Evolutionary conservation across 1,140 invertebrate genomes (phyloP).

Genomic region (Diploscapter pachys): DNA sequence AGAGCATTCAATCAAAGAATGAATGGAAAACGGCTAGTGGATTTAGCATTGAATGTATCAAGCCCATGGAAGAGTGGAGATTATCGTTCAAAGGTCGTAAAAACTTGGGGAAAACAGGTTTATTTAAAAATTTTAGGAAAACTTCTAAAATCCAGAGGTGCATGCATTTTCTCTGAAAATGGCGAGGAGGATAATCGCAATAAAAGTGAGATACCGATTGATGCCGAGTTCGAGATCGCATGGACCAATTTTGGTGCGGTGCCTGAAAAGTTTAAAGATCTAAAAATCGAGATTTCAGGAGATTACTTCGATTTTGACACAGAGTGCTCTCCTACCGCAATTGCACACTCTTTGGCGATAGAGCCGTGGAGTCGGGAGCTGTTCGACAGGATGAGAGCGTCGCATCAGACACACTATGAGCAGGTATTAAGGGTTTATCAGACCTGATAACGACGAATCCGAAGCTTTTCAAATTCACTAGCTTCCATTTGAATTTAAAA

Average conservation of each 20-base stretch:
- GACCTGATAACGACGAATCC: neutral
- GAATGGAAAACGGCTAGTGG: conserved; percentile 43
- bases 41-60: conserved; percentile 39
- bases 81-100: conserved; percentile 36
- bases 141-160: neutral
- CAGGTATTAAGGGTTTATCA: conserved; percentile 23
- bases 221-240: conserved; percentile 41
- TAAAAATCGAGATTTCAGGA: conserved; percentile 26
- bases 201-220: conserved; percentile 15
- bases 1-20: conserved; percentile 12
- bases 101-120: no score
- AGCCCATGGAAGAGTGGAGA: conserved; percentile 48
- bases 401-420: conserved; percentile 51
- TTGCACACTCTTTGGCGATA: conserved; percentile 46
- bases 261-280: conserved; percentile 1
- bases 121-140: conserved; percentile 2
- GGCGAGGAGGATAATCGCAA: conserved; percentile 27
- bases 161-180: conserved; percentile 22
- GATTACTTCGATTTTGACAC: conserved; percentile 50
- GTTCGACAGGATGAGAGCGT: conserved; percentile 41
- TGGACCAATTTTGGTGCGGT: conserved; percentile 45
- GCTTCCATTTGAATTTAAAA: no score
- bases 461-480: no score
- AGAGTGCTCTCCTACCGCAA: conserved; percentile 44
- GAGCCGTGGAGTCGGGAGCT: conserved; percentile 48